These are phyloP conservation scores for Botrylloides violaceus DNA, from an alignment of 23 tunicate genomes.

Conservation along the genomic window DNA sequence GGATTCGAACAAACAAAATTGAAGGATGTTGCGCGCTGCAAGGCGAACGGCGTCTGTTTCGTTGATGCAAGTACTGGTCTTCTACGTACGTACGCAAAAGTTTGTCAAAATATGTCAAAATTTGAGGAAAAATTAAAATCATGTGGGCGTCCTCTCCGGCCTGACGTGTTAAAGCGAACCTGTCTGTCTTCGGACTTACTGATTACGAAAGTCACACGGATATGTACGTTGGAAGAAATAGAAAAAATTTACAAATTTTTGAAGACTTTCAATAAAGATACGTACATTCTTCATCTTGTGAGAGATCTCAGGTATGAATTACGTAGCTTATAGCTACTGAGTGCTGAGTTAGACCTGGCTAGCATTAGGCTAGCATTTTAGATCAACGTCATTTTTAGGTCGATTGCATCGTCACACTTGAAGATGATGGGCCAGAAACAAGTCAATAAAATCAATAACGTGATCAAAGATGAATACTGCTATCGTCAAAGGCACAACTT, in stretches of 20 bases:
- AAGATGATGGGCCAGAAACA: too few relatives aligned
- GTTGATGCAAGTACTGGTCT: not conserved
- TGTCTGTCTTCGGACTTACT: not conserved
- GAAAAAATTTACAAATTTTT: not conserved
- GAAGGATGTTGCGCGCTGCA: not conserved
- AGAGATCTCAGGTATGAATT: not conserved
- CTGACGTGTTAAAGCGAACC: not conserved
- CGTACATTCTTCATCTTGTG: not conserved
- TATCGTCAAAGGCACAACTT: too few relatives aligned
- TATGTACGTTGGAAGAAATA: not conserved
- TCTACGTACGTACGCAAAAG: not conserved
- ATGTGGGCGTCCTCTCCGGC: not conserved
- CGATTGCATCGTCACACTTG: too few relatives aligned
- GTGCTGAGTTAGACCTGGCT: too few relatives aligned
- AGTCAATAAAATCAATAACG: too few relatives aligned
- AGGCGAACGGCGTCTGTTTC: not conserved
- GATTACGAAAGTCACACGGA: not conserved
- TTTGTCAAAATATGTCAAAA: not conserved
- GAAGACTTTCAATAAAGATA: not conserved
- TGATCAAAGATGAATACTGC: too few relatives aligned
- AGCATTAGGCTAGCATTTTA: too few relatives aligned
- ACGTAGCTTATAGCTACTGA: too few relatives aligned
- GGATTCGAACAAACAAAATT: not conserved
- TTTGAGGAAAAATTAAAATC: too few relatives aligned
- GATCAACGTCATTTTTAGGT: too few relatives aligned